A percentile compares a stretch with the other conserved stretches of the same genome.
Conservation (phyloP, 2,113 vertebrate genomes). For the Neoarius graeffei region DNA sequence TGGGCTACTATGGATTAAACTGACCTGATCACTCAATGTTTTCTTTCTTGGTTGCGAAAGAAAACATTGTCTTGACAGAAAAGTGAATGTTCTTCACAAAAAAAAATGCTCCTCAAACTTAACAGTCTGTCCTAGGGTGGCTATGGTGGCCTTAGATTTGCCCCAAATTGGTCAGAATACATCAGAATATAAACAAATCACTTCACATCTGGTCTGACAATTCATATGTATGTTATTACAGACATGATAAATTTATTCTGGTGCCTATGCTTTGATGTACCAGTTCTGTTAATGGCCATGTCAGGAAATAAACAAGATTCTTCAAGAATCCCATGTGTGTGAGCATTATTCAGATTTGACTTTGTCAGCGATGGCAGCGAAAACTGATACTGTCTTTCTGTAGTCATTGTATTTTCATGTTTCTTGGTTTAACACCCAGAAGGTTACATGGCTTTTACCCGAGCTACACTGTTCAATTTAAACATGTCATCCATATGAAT, state of each 20-base stretch:
- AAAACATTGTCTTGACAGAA: background rate
- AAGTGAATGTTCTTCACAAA: background rate
- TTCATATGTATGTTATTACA: background rate
- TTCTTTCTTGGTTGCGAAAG: background rate
- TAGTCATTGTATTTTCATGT: background rate
- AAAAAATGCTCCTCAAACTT: background rate
- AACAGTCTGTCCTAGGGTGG: background rate
- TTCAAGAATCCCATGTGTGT: background rate
- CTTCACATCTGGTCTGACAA: background rate
- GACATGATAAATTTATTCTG: background rate
- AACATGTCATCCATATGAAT: background rate
- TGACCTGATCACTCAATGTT: background rate
- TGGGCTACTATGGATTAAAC: background rate
- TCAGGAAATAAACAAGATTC: background rate
- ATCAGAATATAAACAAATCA: background rate
- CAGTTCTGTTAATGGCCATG: background rate
- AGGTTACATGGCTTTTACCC: background rate
- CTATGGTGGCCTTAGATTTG: background rate
- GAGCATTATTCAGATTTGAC: background rate
- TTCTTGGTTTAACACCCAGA: background rate
- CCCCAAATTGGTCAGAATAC: background rate
- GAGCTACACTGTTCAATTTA: background rate
- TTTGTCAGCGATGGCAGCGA: background rate
- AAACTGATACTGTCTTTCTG: background rate
- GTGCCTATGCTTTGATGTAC: background rate